These are phyloP conservation scores for Bathybates hornii DNA, from an alignment of 2,113 vertebrate genomes.

Conservation along the genomic window DNA sequence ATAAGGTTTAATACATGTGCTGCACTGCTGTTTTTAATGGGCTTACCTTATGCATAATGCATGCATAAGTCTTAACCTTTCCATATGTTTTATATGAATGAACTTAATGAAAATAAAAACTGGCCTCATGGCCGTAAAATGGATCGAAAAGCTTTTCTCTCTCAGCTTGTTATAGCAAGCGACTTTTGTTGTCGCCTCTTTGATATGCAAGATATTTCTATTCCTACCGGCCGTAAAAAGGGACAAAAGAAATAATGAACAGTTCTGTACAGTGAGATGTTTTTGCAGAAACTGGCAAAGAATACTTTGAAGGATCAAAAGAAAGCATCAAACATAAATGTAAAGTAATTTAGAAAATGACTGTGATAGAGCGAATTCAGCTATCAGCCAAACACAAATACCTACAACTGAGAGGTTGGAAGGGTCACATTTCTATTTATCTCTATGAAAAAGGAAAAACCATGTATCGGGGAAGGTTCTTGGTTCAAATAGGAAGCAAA, in stretches of 20 bases:
- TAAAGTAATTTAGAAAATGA: background rate
- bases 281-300: background rate
- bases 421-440: background rate
- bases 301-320: background rate
- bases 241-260: background rate
- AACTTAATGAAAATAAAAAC: background rate
- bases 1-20: rapidly evolving
- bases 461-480: background rate
- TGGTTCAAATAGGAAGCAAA: background rate
- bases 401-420: background rate
- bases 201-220: background rate
- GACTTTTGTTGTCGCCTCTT: background rate
- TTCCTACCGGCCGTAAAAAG: background rate
- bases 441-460: background rate
- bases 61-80: background rate
- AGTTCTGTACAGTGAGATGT: background rate
- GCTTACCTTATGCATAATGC: background rate
- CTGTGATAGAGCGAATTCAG: background rate
- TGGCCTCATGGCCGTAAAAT: background rate
- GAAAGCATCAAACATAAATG: background rate
- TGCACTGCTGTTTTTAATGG: background rate
- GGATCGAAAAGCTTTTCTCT: background rate
- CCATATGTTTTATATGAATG: background rate
- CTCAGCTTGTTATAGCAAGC: background rate
- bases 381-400: background rate